Evolutionary conservation across 1,140 invertebrate genomes (phyloP), one percentile per base, ranked within the genome.

Genomic region (Drosophila tropicalis): DNA sequence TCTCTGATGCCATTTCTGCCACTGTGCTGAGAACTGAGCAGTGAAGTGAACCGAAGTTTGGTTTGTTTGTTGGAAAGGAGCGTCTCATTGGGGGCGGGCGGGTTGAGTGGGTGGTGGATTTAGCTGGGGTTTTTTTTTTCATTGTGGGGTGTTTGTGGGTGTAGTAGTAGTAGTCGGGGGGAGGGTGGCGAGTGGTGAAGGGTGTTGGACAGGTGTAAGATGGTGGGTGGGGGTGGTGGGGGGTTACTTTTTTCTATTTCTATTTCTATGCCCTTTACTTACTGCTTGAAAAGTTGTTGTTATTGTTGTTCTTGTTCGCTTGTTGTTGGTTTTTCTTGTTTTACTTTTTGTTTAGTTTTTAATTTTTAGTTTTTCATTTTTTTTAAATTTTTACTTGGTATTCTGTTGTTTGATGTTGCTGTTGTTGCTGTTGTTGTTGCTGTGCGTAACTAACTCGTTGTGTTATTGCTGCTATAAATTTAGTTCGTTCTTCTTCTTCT

Each of bases 1-100:
- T 29, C 29, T 29, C 29, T 25, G 57, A 57, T 63, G 66, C 76
- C 67, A 47, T 47, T 74, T 57, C 68, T 70, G 62, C 66, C 60
- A 41, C 36, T 74, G 72, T 66, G 67, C 74, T 70, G 74, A 76
- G 44, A 22, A 19, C 44, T 51, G 44, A 51, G 82, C 79, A 73
- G 70, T 72, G 63, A 79, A 85, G 82, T 86, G 82, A 79, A 85
- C 70, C 67, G 67, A 85, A 85, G 41, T 76, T 76, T 54, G 64
- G 41, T 85, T 81, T 76, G 79, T 76, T 67, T 55, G 72, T 29
- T 29, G 79, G 73, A 76, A 70, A 67, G 57, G 70, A 67, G 54
- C 51, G 39, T 55, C 70, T 61, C 66, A 44, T 36, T 58, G 51
- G 63, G 17, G 54, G 54, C 55, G 63, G 66, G 44, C 2, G 44